Evolutionary conservation across 1,140 invertebrate species (phyloP).

Genomic region (Drosophila aff.): DNA sequence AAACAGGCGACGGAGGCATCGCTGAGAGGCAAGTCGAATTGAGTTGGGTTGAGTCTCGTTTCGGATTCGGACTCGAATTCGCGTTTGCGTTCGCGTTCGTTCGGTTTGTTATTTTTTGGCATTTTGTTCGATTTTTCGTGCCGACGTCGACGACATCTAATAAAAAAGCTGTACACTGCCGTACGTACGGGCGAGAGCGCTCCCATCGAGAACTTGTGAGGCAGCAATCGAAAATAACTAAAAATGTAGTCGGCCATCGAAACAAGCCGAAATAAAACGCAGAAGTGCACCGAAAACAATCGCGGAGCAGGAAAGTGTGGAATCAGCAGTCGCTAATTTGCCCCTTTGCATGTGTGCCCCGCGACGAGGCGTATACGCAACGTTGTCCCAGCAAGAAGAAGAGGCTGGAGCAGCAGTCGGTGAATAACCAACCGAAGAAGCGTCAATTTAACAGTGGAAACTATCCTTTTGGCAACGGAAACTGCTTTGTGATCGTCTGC

Average conservation of each 20-base stretch:
- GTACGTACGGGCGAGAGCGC: conserved; percentile 41
- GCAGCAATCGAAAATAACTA: conserved; percentile 49
- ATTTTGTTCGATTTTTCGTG: conserved; percentile 81
- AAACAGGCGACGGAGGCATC: conserved; percentile 36
- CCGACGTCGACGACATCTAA: conserved; percentile 68
- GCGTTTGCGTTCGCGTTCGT: conserved; percentile 56
- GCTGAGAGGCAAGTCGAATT: conserved; percentile 39
- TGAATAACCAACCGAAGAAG: conserved; percentile 10
- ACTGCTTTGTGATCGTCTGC: conserved; percentile 59
- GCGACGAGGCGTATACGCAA: conserved; percentile 65
- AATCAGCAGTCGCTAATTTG: conserved; percentile 30
- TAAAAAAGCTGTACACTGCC: conserved; percentile 73
- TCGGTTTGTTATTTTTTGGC: conserved; percentile 80
- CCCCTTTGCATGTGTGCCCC: conserved; percentile 16
- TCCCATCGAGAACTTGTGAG: conserved; percentile 34
- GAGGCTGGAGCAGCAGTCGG: conserved; percentile 6
- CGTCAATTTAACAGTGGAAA: conserved; percentile 40
- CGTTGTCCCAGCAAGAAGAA: conserved; percentile 7
- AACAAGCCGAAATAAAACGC: conserved; percentile 41
- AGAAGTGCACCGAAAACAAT: conserved; percentile 57
- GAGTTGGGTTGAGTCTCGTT: conserved; percentile 66
- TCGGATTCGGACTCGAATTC: conserved; percentile 63
- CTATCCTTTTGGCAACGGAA: conserved; percentile 11
- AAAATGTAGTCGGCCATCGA: conserved; percentile 48
- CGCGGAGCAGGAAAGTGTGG: conserved; percentile 39